Percentiles rank a stretch among this genome's conserved stretches.
Conservation (phyloP, 1,140 invertebrate species). For the Ceratina australensis region DNA sequence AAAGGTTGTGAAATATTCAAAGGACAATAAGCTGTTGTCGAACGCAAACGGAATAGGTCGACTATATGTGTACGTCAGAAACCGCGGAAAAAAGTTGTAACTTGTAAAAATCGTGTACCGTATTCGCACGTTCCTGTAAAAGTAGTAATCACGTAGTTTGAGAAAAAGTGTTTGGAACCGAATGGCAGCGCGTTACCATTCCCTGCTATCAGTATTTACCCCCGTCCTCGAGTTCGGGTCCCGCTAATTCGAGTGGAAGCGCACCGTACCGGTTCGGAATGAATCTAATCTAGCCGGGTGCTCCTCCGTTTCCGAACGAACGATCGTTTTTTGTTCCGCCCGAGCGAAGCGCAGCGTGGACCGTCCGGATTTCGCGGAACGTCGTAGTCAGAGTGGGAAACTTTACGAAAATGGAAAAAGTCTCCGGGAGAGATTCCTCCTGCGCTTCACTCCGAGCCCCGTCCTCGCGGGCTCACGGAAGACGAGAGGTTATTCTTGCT, state of each 20-base stretch:
- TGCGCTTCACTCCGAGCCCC: neutral
- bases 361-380: constrained; percentile 44
- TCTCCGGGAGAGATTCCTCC: constrained; percentile 30
- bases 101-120: no score
- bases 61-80: neutral
- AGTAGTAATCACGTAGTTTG: constrained; percentile 6
- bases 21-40: neutral
- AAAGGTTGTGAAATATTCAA: neutral
- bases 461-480: neutral
- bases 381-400: constrained; percentile 43
- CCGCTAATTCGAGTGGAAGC: constrained; percentile 30
- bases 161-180: constrained; percentile 7
- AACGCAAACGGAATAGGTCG: neutral
- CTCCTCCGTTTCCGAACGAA: neutral
- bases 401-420: constrained; percentile 57
- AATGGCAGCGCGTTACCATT: constrained; percentile 9
- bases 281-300: constrained; percentile 35
- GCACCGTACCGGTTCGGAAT: constrained; percentile 19
- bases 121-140: no score
- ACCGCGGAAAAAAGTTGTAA: neutral
- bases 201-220: constrained; percentile 14
- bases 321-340: constrained; percentile 37
- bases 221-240: neutral
- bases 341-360: constrained; percentile 13
- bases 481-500: constrained; percentile 38